phyloP scores from a whole-genome alignment of 2,113 vertebrate genomes.

The Boulengeromyrus knoepffleri region DNA sequence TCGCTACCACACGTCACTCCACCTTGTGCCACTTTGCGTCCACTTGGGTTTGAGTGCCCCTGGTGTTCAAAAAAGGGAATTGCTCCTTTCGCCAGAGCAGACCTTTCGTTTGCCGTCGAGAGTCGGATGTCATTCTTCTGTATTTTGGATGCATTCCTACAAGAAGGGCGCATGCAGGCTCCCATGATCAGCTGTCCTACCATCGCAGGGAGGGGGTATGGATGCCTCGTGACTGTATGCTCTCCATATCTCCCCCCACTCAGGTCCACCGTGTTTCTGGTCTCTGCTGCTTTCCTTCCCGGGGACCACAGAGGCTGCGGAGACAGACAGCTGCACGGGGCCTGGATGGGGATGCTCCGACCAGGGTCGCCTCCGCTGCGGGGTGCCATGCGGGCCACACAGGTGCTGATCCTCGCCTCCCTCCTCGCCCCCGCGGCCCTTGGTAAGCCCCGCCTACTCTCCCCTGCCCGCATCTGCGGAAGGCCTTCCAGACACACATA shows the following conservation, averaged over 20 bases:
- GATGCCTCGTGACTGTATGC: background rate
- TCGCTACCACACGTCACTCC: background rate
- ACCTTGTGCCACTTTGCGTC: background rate
- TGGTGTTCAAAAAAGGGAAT: background rate
- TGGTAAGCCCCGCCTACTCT: constrained; percentile 62
- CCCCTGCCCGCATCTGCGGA: background rate
- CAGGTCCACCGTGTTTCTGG: background rate
- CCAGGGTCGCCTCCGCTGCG: constrained; percentile 56
- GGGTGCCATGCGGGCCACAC: constrained; percentile 86
- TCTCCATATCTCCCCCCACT: background rate
- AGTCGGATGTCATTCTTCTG: background rate
- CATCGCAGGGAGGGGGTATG: background rate
- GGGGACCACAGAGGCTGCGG: constrained; percentile 51
- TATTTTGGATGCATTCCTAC: background rate
- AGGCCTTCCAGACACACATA: constrained; percentile 1
- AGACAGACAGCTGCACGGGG: constrained; percentile 36
- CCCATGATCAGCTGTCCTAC: background rate
- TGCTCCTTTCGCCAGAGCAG: background rate
- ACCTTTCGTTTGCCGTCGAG: background rate
- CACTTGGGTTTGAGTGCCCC: background rate
- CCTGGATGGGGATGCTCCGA: constrained; percentile 53
- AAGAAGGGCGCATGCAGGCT: background rate
- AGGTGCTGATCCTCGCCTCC: constrained; percentile 74
- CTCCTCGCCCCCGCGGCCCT: constrained; percentile 69
- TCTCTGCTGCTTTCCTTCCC: constrained; percentile 53